A percentile compares a stretch with the other conserved stretches of the same genome.
These are phyloP conservation scores for Mionectes macconnelli DNA, from an alignment of 2,113 vertebrate species.

Conservation along the genomic window DNA sequence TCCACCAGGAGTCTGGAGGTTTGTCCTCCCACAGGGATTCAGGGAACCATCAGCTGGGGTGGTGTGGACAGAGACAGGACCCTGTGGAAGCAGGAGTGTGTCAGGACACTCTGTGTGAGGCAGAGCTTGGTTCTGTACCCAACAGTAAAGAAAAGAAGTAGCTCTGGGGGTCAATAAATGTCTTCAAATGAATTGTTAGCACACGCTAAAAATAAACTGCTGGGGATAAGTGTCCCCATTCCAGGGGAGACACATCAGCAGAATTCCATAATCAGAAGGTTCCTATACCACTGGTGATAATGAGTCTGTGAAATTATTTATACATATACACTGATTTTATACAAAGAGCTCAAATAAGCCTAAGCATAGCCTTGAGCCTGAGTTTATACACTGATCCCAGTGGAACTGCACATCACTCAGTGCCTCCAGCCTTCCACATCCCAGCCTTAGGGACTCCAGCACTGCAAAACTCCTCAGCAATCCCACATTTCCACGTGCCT, in stretches of 20 bases:
- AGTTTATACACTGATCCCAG: not conserved
- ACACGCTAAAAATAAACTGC: not conserved
- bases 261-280: not conserved
- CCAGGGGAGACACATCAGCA: not conserved
- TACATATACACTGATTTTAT: not conserved
- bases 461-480: not conserved
- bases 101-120: not conserved
- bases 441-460: not conserved
- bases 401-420: not conserved
- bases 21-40: not conserved
- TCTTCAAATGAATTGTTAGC: not conserved
- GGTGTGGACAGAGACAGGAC: not conserved
- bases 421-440: not conserved
- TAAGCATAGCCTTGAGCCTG: not conserved
- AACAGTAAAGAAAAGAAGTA: not conserved
- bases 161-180: not conserved
- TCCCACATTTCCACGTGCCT: not conserved
- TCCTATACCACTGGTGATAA: not conserved
- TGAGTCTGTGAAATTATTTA: not conserved
- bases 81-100: accelerated
- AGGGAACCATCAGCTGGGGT: not conserved
- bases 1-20: not conserved
- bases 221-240: not conserved
- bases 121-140: not conserved
- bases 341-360: not conserved